Evolutionary conservation across 2,888 invertebrate genomes (phyloP).

Genomic region (Drosophila fungiperda): DNA sequence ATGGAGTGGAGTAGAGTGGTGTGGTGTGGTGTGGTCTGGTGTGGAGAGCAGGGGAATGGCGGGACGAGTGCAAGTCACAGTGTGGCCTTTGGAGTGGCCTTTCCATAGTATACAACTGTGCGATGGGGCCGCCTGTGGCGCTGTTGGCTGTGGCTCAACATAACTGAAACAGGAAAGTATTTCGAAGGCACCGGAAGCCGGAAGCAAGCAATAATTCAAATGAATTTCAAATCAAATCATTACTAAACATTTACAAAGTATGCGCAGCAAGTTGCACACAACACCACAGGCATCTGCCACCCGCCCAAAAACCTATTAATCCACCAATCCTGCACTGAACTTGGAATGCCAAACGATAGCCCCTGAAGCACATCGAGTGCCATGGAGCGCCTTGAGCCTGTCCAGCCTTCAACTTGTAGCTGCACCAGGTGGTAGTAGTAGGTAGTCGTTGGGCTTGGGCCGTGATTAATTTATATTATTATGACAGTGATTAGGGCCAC

Average conservation of each 20-base stretch:
- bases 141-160: slow-evolving; percentile 48
- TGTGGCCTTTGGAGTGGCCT: slow-evolving; percentile 55
- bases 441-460: slow-evolving; percentile 8
- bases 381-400: background rate
- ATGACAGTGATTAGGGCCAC: slow-evolving; percentile 79
- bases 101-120: slow-evolving; percentile 73
- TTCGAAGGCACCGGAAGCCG: slow-evolving; percentile 82
- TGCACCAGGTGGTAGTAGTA: slow-evolving; percentile 43
- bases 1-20: too few species aligned
- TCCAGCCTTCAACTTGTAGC: slow-evolving; percentile 29
- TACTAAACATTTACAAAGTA: slow-evolving; percentile 82
- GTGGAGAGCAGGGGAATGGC: background rate
- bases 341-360: slow-evolving; percentile 37
- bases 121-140: slow-evolving; percentile 61
- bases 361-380: slow-evolving; percentile 18
- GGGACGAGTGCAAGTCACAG: slow-evolving; percentile 43
- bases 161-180: slow-evolving; percentile 78
- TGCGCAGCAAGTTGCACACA: slow-evolving; percentile 75
- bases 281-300: slow-evolving; percentile 67
- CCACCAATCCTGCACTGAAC: slow-evolving; percentile 21
- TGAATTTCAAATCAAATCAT: slow-evolving; percentile 84
- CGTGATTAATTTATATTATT: slow-evolving; percentile 80
- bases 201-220: slow-evolving; percentile 84
- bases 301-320: background rate
- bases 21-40: background rate